Evolutionary conservation across 2,888 invertebrate genomes (phyloP), one percentile per base, ranked within the genome.

Genomic region (Ophioninae sp.): DNA sequence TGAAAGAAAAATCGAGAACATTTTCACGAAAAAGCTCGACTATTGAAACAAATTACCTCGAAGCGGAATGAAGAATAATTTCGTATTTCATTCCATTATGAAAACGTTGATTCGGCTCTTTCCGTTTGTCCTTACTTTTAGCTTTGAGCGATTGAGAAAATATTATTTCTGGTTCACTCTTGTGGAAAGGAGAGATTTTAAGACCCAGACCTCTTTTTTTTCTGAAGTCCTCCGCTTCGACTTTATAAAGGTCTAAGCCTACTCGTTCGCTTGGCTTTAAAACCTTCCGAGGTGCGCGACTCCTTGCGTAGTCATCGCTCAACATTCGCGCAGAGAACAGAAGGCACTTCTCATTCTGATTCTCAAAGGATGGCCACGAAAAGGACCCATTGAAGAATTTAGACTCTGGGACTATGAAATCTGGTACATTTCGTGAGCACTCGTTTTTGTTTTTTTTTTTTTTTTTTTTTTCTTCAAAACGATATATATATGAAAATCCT

Each of bases 171-270:
- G 39, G 72, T 76, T 61, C 2, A 56, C 70, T 73, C 56, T 17
- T 10, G 10, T 23, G 41, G 1, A 37, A n/a, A 50, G 30, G 39
- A 23, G 21, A n/a, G 70, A 61, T 69, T 39, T 72, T 20, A 68
- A 74, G 57, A 13, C 20, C 41, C 56, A 56, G 30, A 75, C 30
- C 56, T 41, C 30, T 79, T 77, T 69, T 70, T 78, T 56, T 59
- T 74, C 65, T 50, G 5, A 65, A 62, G 69, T 57, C 69, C 7
- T 65, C 56, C 50, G 23, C 59, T 78, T 69, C 74, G 80, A 78
- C 39, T 69, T 69, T 81, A 65, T 69, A 74, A 80, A 77, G 74
- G 81, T 83, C 74, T 69, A 39, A n/a, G 62, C 70, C 10, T 78
- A 74, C 50, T 56, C 56, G 72, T 17, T 61, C 39, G 13, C 61